Evolutionary conservation across 2,113 vertebrate genomes (phyloP), one percentile per base, ranked within the genome.

Genomic region (Pelusios castaneus): DNA sequence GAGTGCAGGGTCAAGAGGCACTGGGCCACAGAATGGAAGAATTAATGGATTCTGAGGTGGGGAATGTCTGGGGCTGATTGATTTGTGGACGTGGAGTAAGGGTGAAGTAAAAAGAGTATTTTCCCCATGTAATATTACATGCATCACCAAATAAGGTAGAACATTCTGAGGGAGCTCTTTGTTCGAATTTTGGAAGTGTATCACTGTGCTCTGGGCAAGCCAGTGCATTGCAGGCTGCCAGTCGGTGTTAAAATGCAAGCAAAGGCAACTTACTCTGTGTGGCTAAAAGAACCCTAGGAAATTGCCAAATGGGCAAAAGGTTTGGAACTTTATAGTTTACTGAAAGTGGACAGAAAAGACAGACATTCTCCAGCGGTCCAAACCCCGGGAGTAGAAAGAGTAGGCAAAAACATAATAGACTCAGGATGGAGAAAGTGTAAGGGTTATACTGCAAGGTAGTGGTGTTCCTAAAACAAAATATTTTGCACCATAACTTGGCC

Each of bases 181-280:
- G n/a, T 88, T 87, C 82, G 43, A 85, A 8, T 11, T 84, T 87
- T 95, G 89, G 95, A 95, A 93, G 29, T 14, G 21, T n/a, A 55
- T 29, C 11, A 4, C 43, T 92, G 52, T 52, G 27, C 29, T 8
- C 52, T 2, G 2, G 2, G 89, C 31, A 76, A 85, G 89, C 38
- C 16, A 82, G 31, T 49, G n/a, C 43, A 41, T 38, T 81, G 31
- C 21, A 79, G 92, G 21, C 27, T 34, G 6, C 51, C 76, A 22
- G 38, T 63, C 47, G 94, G 4, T 89, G 43, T 94, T 81, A 86
- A 58, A 84, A 95, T 41, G 38, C 84, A 60, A 55, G 91, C 84
- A 94, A 78, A 11, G 70, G 38, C 76, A 80, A 25, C 51, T 60
- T 22, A 49, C 78, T 92, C 51, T 17, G 52, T 38, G 24, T 75